These are phyloP conservation scores for Chaitophorus viminalis DNA, from an alignment of 2,888 invertebrate genomes.

Conservation along the genomic window DNA sequence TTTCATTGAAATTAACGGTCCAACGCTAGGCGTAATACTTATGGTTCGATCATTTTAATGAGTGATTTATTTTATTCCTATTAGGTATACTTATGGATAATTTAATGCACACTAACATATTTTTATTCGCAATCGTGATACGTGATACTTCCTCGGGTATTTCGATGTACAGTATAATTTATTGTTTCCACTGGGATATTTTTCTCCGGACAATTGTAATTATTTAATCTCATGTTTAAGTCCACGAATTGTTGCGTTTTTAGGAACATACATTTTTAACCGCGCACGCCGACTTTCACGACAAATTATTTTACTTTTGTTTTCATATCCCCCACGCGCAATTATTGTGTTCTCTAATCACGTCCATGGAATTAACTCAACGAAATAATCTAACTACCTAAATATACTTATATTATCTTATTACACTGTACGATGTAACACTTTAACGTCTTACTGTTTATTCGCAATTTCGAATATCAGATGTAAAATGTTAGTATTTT, in stretches of 20 bases:
- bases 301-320: background rate
- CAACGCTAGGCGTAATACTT: too few species aligned
- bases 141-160: too few species aligned
- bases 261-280: background rate
- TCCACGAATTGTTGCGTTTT: background rate
- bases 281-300: background rate
- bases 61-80: too few species aligned
- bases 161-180: background rate
- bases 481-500: background rate
- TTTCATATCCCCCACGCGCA: background rate
- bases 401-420: background rate
- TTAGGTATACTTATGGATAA: too few species aligned
- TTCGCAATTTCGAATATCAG: background rate
- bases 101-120: too few species aligned
- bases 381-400: background rate
- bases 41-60: too few species aligned
- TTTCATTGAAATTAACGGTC: too few species aligned
- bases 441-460: background rate
- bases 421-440: background rate
- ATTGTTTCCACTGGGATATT: background rate
- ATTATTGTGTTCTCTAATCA: background rate
- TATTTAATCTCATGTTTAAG: too few species aligned
- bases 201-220: too few species aligned
- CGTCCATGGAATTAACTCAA: background rate
- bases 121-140: too few species aligned